Evolutionary conservation across 2,113 vertebrate species (phyloP), one percentile per base, ranked within the genome.

Genomic region (Indri indri): DNA sequence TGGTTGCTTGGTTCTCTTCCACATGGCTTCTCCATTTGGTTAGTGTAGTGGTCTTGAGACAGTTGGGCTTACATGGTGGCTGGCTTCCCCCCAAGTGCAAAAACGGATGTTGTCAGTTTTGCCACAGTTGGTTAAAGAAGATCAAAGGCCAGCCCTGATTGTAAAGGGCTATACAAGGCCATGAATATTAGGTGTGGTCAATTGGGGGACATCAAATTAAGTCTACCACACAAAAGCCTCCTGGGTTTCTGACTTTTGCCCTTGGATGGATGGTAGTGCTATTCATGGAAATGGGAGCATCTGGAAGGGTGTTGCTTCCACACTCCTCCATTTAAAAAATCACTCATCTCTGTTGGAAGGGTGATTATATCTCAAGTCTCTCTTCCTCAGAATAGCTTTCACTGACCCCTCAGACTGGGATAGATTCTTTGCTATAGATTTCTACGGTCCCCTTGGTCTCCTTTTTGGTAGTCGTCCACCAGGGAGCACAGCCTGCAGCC

Each of bases 71-170:
- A 86, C 30, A 42, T 45, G 52, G 50, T 65, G 45, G 34, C 74
- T 79, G 34, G 20, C 37, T 77, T 90, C 47, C 45, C n/a, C 2
- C 12, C 74, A 73, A 77, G 42, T 32, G 8, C 52, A 88, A 79
- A 95, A 94, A 61, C 37, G 32, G 85, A 92, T 92, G 89, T 30
- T 68, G 32, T 61, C 70, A 52, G 50, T 83, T 93, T 94, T 52
- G 50, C 50, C n/a, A 90, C 17, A 74, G 1, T 54, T 25, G 30
- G 79, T 88, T 80, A 92, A 79, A 77, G 57, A n/a, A 66, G 45
- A 81, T 87, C 74, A 95, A 92, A 77, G n/a, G 27, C 65, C 50
- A 93, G 34, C 50, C 34, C 63, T 34, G 22, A 71, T 77, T 66
- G 25, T 81, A 92, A 77, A 79, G 54, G 40, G 37, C 59, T 63